Evolutionary conservation across 2,113 vertebrate genomes (phyloP).

Genomic region (Thunnus thynnus): DNA sequence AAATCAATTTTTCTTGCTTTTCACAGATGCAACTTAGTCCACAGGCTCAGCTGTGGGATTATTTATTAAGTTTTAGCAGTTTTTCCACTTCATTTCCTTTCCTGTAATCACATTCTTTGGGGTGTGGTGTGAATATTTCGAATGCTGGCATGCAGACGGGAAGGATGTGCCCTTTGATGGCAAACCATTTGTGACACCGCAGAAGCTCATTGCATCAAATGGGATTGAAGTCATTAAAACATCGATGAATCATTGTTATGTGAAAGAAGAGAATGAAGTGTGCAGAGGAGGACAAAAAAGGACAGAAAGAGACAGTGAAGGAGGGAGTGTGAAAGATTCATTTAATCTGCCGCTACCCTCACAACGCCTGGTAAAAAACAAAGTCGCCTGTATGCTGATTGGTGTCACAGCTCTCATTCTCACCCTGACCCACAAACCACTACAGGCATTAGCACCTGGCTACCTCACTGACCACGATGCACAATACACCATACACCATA

Average conservation of each 20-base stretch:
- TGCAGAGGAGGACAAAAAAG: no score
- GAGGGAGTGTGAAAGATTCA: no score
- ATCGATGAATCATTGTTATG: not conserved
- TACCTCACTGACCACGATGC: no score
- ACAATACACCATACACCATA: no score
- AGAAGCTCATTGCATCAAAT: not conserved
- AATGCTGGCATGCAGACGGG: not conserved
- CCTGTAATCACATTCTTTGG: not conserved
- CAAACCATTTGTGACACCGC: constrained; percentile 8
- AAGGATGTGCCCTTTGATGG: not conserved
- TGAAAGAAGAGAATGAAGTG: no score
- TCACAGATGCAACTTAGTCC: no score
- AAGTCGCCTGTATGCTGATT: not conserved
- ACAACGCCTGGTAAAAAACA: no score
- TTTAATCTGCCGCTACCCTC: no score
- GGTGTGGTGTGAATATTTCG: constrained; percentile 17
- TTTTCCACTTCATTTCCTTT: not conserved
- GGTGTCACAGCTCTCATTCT: not conserved
- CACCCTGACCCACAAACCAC: constrained; percentile 1
- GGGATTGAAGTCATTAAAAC: not conserved
- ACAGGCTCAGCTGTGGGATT: no score
- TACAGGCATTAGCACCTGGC: not conserved
- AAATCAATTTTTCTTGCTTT: no score
- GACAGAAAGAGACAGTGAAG: no score
- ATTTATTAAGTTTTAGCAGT: no score